Percentiles rank a stretch among this genome's conserved stretches.
phyloP scores from a whole-genome alignment of 2,888 invertebrate species.

The Acrocyrtus sp. region DNA sequence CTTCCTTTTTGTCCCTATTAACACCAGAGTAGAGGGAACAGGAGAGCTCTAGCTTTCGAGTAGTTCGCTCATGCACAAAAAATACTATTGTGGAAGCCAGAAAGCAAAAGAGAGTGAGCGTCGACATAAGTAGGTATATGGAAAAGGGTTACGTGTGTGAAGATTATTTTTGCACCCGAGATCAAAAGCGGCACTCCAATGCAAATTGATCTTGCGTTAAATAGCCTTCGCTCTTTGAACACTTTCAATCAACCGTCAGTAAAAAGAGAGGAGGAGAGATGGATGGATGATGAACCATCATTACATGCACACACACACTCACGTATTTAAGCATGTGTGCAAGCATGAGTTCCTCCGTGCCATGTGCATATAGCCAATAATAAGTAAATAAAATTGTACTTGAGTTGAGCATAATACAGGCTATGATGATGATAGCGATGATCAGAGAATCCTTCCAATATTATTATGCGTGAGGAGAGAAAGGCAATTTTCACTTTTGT shows the following conservation, averaged over 20 bases:
- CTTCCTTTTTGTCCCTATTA: not conserved
- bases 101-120: slow-evolving; percentile 23
- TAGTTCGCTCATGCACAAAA: no score
- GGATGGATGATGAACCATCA: slow-evolving; percentile 43
- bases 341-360: not conserved
- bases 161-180: slow-evolving; percentile 61
- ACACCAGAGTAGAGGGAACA: not conserved
- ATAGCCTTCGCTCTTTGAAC: slow-evolving; percentile 56
- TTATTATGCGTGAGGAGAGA: slow-evolving; percentile 32
- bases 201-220: slow-evolving; percentile 62
- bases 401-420: no score
- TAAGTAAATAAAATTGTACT: no score
- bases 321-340: slow-evolving; percentile 3
- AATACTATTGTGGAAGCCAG: no score
- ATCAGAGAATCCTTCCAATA: no score
- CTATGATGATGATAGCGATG: no score
- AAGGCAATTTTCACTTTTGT: slow-evolving; percentile 36
- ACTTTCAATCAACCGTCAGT: slow-evolving; percentile 51
- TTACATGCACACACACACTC: slow-evolving; percentile 27
- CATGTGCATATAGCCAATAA: slow-evolving; percentile 1
- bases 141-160: slow-evolving; percentile 55
- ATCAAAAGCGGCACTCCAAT: slow-evolving; percentile 61
- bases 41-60: not conserved
- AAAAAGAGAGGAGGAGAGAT: slow-evolving; percentile 23
- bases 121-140: no score